Percentiles rank a stretch among this genome's conserved stretches.
Evolutionary conservation across 2,797 vertebrate species (phyloP).

Genomic region (Pteronotus mesoamericanus): DNA sequence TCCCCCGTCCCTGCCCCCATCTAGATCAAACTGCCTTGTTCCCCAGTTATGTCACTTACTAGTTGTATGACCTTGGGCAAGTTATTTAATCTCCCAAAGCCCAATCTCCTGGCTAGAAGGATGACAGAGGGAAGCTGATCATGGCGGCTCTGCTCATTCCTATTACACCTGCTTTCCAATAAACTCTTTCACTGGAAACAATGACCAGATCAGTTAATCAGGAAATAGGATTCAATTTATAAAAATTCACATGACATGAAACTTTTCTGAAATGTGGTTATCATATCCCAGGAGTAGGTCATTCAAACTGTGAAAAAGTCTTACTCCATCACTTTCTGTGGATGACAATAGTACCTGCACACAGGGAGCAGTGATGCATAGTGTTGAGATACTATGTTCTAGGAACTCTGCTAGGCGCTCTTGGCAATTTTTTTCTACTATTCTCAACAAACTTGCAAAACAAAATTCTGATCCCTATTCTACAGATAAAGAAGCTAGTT

Average conservation of each 20-base stretch:
- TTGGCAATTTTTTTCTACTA: background rate
- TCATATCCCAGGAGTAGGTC: background rate
- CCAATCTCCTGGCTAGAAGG: background rate
- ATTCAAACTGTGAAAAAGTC: background rate
- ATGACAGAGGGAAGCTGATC: background rate
- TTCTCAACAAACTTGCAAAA: constrained; percentile 4
- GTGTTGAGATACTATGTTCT: background rate
- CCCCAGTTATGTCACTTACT: background rate
- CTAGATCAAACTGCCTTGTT: background rate
- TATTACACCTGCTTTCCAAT: constrained; percentile 10
- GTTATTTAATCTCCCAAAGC: background rate
- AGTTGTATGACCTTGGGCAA: background rate
- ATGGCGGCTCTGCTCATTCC: background rate
- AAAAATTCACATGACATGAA: background rate
- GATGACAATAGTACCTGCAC: background rate
- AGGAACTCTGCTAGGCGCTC: background rate
- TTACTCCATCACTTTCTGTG: background rate
- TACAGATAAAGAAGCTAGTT: background rate
- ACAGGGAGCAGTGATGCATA: background rate
- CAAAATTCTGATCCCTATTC: background rate
- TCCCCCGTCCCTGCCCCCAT: background rate
- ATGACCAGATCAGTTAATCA: background rate
- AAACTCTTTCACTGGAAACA: constrained; percentile 36
- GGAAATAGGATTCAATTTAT: constrained; percentile 24
- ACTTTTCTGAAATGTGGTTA: constrained; percentile 4